Base-by-base conservation (phyloP, 2,797 vertebrate genomes). In the Urophycis tenuis region DNA sequence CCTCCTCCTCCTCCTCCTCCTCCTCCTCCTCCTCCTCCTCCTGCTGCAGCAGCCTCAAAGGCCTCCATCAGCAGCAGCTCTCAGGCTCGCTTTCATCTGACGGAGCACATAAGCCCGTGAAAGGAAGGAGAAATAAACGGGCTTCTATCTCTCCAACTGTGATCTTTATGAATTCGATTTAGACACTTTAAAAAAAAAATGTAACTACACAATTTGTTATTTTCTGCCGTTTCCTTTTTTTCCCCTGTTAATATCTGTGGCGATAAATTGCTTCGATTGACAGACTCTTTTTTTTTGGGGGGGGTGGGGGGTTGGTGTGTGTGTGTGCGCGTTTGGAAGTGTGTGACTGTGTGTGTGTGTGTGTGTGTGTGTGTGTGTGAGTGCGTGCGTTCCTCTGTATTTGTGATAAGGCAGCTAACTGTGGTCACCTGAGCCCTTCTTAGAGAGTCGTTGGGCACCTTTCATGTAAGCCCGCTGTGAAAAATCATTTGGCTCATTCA, bases 111-210 rank as follows among this genome's bases (percentile, higher is more conserved):
- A 96, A 94, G 95, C 94, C 94, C 93, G 93, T 93, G 92, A 96
- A 92, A 95, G 94, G 94, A 93, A 93, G 78, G 84, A 82, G 77
- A 88, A 90, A 90, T 91, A 91, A 91, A 93, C 32, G 85, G 80
- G 84, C 82, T 94, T 95, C 95, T 97, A 96, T 97, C 95, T 97
- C 94, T 93, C 92, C 84, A 93, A 95, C 94, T 95, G 94, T 92
- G 95, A 92, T 95, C 95, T 96, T 64, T 95, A 93, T 95, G 94
- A 93, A 96, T 97, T 97, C 95, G 95, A 96, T 96, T 95, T 94
- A 94, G 95, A 89, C 95, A 94, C 95, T 96, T 95, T 94, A 92
- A 93, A 70, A 70, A 67, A 70, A 71, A 92, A 92, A 92, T 91
- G 89, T 89, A 91, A 92, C 91, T 74, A 84, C 89, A 92, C 91